Conservation (phyloP, 2,797 vertebrate species). For the Anabacerthia variegaticeps region DNA sequence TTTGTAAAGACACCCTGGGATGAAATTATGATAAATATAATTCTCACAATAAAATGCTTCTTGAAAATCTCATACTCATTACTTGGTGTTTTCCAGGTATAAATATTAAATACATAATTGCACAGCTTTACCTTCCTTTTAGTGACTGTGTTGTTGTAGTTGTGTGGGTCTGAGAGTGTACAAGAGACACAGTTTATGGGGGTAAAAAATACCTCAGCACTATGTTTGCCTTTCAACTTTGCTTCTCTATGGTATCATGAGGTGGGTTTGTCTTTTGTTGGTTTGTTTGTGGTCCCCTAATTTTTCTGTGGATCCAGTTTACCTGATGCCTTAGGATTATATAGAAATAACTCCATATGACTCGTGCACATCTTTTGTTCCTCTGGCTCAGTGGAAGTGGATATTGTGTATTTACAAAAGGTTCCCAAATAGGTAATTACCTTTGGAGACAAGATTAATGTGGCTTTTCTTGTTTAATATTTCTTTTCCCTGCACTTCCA, state of each 20-base stretch:
- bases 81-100: neutral
- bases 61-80: neutral
- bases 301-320: neutral
- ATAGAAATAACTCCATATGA: neutral
- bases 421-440: neutral
- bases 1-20: neutral
- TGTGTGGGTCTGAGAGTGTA: neutral
- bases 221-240: neutral
- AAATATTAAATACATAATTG: neutral
- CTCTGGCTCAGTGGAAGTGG: neutral
- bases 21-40: neutral
- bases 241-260: neutral
- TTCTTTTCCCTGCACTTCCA: neutral
- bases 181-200: neutral
- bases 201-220: neutral
- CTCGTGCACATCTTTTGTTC: neutral
- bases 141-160: neutral
- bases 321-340: neutral
- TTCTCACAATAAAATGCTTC: neutral
- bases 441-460: constrained; percentile 4
- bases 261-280: neutral
- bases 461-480: constrained; percentile 8
- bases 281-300: neutral
- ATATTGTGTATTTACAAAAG: neutral
- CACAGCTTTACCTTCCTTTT: neutral